phyloP scores from a whole-genome alignment of 2,113 vertebrate species.

The Heterocephalus glaber region DNA sequence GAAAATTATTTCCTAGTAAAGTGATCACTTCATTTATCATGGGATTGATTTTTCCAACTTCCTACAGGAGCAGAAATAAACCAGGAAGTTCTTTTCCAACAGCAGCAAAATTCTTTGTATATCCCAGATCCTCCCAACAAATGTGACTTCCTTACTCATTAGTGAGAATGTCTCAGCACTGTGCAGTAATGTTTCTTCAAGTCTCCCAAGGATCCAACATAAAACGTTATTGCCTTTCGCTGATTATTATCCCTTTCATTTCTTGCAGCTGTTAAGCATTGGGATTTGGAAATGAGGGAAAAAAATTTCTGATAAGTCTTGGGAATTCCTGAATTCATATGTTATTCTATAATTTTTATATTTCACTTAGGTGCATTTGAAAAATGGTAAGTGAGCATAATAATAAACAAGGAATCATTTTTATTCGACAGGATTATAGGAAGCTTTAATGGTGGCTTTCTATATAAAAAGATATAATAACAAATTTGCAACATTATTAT shows the following conservation, averaged over 20 bases:
- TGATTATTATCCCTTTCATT: not conserved
- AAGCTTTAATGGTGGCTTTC: not conserved
- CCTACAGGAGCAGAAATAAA: not conserved
- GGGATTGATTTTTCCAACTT: not conserved
- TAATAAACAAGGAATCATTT: not conserved
- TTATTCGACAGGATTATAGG: not conserved
- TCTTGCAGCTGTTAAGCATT: not conserved
- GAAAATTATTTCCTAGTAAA: not conserved
- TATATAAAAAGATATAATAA: not conserved
- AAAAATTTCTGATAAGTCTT: not conserved
- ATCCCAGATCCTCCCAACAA: not conserved
- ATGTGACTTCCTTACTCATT: not conserved
- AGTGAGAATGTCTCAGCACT: not conserved
- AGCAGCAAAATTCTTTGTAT: not conserved
- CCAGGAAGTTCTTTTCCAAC: not conserved
- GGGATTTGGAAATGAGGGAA: not conserved
- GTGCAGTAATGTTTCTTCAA: not conserved
- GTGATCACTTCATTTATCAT: not conserved
- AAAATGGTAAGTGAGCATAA: slow-evolving; percentile 48
- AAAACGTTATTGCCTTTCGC: not conserved
- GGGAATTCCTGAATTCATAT: slow-evolving; percentile 10
- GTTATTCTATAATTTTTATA: slow-evolving; percentile 17
- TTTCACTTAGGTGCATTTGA: not conserved
- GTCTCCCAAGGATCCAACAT: too few species aligned
- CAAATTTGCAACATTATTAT: not conserved